phyloP scores from a whole-genome alignment of 2,888 invertebrate genomes.

The Julus scandinavius region DNA sequence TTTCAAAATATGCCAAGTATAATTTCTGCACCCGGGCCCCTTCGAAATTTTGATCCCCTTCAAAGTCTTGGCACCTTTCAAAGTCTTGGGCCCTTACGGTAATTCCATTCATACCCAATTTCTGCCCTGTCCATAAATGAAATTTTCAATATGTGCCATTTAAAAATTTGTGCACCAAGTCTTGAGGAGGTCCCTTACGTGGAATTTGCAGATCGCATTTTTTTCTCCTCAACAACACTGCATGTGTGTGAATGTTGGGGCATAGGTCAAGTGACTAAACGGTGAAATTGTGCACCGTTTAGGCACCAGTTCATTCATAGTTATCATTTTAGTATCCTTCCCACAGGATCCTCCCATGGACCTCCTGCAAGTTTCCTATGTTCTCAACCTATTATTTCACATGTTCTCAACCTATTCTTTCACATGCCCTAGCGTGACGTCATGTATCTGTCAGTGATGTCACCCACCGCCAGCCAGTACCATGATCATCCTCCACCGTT shows the following conservation, averaged over 20 bases:
- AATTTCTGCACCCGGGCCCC: no score
- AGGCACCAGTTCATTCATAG: background rate
- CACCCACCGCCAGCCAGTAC: conserved; percentile 24
- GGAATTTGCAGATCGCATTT: background rate
- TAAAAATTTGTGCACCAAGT: no score
- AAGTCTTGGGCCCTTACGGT: no score
- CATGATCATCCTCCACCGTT: background rate
- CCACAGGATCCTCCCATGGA: background rate
- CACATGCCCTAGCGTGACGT: background rate
- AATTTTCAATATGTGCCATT: no score
- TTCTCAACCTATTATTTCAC: background rate
- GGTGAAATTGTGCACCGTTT: background rate
- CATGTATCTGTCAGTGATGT: conserved; percentile 16
- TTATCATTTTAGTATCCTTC: background rate
- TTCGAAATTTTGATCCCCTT: no score
- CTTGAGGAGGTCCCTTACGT: no score
- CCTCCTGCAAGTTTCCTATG: background rate
- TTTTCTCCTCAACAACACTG: background rate
- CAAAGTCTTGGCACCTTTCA: no score
- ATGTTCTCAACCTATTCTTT: background rate
- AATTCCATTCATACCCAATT: no score
- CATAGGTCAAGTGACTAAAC: background rate
- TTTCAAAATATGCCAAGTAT: no score
- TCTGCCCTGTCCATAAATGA: no score
- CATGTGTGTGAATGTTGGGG: background rate